Evolutionary conservation across 2,888 invertebrate species (phyloP).

Genomic region (Xestia c-nigrum): DNA sequence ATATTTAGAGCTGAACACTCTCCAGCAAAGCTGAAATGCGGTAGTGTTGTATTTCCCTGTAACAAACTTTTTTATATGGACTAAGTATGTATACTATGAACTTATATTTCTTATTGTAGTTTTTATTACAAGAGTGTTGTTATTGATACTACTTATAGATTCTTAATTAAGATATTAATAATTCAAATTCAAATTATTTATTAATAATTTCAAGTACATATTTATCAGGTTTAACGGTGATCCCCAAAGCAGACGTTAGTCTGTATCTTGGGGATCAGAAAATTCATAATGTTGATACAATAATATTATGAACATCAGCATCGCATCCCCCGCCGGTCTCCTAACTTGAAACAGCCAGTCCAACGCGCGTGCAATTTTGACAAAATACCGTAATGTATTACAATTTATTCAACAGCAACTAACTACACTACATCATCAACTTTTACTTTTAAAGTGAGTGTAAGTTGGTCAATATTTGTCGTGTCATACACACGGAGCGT

Average conservation of each 20-base stretch:
- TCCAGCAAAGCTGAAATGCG: neutral
- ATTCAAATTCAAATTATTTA: no score
- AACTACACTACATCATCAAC: slow-evolving; percentile 35
- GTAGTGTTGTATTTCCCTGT: neutral
- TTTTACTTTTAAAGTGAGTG: slow-evolving; percentile 57
- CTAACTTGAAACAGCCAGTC: neutral
- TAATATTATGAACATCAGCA: neutral
- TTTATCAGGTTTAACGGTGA: no score
- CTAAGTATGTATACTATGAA: no score
- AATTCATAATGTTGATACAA: no score
- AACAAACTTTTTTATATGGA: neutral
- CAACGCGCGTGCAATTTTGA: neutral
- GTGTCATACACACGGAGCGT: slow-evolving; percentile 10
- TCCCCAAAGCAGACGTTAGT: no score
- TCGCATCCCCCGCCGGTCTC: neutral
- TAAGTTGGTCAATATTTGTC: slow-evolving; percentile 55
- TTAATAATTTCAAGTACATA: no score
- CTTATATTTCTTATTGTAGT: no score
- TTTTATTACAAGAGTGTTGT: no score
- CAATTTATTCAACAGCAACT: slow-evolving; percentile 25
- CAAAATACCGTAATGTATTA: slow-evolving; percentile 18
- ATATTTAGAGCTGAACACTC: neutral
- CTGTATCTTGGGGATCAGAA: no score
- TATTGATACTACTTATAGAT: no score
- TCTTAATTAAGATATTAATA: neutral